phyloP scores from a whole-genome alignment of 2,797 vertebrate species.

The Enteromius treurensis region DNA sequence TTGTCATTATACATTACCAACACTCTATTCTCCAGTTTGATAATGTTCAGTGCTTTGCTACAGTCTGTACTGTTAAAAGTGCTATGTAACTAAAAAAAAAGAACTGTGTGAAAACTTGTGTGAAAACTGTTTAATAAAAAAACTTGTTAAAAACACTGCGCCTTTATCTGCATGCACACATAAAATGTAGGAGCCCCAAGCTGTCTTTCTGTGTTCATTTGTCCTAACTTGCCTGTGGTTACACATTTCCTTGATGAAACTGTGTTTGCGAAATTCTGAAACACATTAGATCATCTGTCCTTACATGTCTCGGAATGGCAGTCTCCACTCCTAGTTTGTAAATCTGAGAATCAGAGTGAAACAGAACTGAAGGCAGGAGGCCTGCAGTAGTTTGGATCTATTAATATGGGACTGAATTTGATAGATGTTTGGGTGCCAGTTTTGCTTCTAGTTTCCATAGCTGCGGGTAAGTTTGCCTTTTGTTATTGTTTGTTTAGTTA shows the following conservation, averaged over 20 bases:
- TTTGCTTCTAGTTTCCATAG: conserved; percentile 51
- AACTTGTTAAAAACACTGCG: background rate
- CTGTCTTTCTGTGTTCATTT: background rate
- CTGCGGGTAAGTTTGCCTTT: conserved; percentile 55
- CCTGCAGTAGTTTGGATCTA: background rate
- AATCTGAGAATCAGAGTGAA: background rate
- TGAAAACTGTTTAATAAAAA: background rate
- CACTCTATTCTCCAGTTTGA: too few species aligned
- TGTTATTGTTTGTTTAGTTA: conserved; percentile 51
- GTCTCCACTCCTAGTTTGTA: conserved; percentile 5
- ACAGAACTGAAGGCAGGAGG: background rate
- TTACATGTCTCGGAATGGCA: conserved; percentile 11
- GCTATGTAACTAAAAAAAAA: too few species aligned
- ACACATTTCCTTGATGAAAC: background rate
- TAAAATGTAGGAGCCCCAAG: background rate
- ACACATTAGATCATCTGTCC: background rate
- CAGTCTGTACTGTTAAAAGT: too few species aligned
- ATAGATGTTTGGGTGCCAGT: conserved; percentile 30
- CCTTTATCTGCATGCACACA: background rate
- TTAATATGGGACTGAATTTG: conserved; percentile 48
- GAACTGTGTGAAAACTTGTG: too few species aligned
- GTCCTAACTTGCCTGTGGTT: conserved; percentile 3
- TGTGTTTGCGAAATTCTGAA: background rate
- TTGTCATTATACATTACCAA: too few species aligned
- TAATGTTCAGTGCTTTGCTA: too few species aligned